A percentile compares a stretch with the other conserved stretches of the same genome.
Conservation (phyloP, 2,113 vertebrate species). For the Melanotaenia duboulayi region DNA sequence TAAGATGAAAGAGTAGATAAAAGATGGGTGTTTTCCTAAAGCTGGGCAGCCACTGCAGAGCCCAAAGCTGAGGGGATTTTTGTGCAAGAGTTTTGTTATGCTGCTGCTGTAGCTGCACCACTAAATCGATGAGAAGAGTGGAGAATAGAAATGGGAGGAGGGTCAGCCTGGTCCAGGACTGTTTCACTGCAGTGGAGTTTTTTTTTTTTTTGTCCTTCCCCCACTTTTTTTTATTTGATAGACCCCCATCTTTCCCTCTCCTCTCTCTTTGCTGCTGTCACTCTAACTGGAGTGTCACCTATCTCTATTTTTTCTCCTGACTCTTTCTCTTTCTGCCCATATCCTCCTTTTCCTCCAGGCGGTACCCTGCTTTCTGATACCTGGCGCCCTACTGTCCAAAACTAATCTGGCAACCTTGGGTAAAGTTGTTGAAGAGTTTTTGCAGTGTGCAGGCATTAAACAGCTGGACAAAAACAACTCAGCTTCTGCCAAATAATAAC, state of each 20-base stretch:
- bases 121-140: constrained; percentile 58
- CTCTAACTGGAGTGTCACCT: constrained; percentile 34
- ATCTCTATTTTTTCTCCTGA: constrained; percentile 26
- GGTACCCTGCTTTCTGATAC: constrained; percentile 36
- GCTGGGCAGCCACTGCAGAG: constrained; percentile 61
- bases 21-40: constrained; percentile 57
- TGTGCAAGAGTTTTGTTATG: constrained; percentile 49
- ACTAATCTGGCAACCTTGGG: constrained; percentile 47
- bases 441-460: background rate
- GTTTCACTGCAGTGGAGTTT: constrained; percentile 63
- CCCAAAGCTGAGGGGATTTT: constrained; percentile 14
- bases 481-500: constrained; percentile 30
- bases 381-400: constrained; percentile 55
- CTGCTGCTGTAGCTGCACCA: constrained; percentile 68
- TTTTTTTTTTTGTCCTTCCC: constrained; percentile 6
- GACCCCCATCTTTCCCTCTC: constrained; percentile 10
- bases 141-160: constrained; percentile 33
- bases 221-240: constrained; percentile 23
- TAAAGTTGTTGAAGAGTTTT: constrained; percentile 21
- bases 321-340: constrained; percentile 21
- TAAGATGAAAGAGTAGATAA: background rate
- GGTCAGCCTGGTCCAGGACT: constrained; percentile 38
- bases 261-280: constrained; percentile 1
- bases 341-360: constrained; percentile 9
- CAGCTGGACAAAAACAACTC: constrained; percentile 31